These are phyloP conservation scores for Scrobipalpa atriplicella DNA, from an alignment of 2,888 invertebrate species.

Conservation along the genomic window DNA sequence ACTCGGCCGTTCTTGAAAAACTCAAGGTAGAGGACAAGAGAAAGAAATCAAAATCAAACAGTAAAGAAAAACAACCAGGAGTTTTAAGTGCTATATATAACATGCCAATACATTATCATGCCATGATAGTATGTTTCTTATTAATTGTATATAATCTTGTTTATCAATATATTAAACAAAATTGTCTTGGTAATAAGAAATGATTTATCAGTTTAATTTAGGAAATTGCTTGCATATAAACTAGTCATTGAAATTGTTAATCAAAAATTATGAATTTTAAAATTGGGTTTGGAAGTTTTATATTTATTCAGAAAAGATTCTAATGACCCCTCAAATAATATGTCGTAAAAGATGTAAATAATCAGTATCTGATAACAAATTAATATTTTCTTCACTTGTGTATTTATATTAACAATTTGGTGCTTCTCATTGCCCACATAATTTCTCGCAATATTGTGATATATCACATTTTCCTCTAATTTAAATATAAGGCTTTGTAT, in stretches of 20 bases:
- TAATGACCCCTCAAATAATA: not conserved
- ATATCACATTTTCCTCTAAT: slow-evolving; percentile 63
- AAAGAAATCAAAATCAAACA: slow-evolving; percentile 56
- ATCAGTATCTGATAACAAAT: slow-evolving; percentile 54
- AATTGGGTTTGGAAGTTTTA: slow-evolving; percentile 29
- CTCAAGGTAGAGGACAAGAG: slow-evolving; percentile 38
- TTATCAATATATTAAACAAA: slow-evolving; percentile 77
- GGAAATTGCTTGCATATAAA: slow-evolving; percentile 49
- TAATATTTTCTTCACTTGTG: slow-evolving; percentile 36
- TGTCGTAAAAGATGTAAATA: slow-evolving; percentile 62
- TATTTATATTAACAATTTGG: slow-evolving; percentile 69
- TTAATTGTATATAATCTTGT: slow-evolving; percentile 80
- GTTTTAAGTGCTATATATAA: slow-evolving; percentile 69
- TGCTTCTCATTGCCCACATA: slow-evolving; percentile 61
- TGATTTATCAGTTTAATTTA: slow-evolving; percentile 37
- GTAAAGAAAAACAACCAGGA: slow-evolving; percentile 59
- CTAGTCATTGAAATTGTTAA: slow-evolving; percentile 66
- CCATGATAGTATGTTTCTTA: slow-evolving; percentile 75
- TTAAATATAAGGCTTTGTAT: slow-evolving; percentile 76
- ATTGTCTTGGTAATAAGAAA: slow-evolving; percentile 63
- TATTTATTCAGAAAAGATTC: slow-evolving; percentile 16
- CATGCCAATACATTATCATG: slow-evolving; percentile 80
- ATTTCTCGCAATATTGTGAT: slow-evolving; percentile 72
- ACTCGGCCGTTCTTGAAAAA: not conserved
- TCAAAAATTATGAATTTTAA: slow-evolving; percentile 33